A percentile compares a stretch with the other conserved stretches of the same genome.
These are phyloP conservation scores for Picus viridis DNA, from an alignment of 2,797 vertebrate species.

Conservation along the genomic window DNA sequence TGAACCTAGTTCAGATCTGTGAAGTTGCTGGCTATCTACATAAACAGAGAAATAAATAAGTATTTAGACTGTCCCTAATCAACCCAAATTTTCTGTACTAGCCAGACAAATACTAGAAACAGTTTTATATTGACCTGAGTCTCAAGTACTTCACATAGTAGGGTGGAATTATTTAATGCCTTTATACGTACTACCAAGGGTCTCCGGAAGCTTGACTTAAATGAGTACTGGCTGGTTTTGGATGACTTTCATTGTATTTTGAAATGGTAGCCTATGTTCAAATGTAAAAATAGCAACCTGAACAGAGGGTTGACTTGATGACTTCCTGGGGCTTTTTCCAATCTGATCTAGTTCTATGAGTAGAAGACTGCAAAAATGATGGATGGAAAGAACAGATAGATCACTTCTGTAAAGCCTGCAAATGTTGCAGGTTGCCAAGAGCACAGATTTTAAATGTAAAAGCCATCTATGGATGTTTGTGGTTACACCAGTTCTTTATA, in stretches of 20 bases:
- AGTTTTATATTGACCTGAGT: not conserved
- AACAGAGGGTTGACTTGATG: not conserved
- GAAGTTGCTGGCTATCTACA: not conserved
- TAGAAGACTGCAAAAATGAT: too few relatives aligned
- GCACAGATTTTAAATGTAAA: not conserved
- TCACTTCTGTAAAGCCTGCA: not conserved
- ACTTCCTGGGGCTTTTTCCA: too few relatives aligned
- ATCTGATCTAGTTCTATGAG: too few relatives aligned
- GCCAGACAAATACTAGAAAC: not conserved
- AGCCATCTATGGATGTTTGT: not conserved
- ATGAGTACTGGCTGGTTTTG: not conserved
- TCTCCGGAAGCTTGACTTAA: not conserved
- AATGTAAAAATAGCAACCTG: not conserved
- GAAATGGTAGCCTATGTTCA: not conserved
- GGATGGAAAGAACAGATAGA: not conserved
- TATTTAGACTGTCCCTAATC: not conserved
- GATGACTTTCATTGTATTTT: not conserved
- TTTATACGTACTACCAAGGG: not conserved
- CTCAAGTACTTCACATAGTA: not conserved
- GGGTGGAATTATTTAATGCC: not conserved
- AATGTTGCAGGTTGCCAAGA: not conserved
- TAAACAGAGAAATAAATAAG: not conserved
- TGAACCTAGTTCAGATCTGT: not conserved
- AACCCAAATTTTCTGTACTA: not conserved
- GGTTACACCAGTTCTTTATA: not conserved